These are phyloP conservation scores for Indicator maculatus DNA, from an alignment of 2,113 vertebrate genomes.

Conservation along the genomic window DNA sequence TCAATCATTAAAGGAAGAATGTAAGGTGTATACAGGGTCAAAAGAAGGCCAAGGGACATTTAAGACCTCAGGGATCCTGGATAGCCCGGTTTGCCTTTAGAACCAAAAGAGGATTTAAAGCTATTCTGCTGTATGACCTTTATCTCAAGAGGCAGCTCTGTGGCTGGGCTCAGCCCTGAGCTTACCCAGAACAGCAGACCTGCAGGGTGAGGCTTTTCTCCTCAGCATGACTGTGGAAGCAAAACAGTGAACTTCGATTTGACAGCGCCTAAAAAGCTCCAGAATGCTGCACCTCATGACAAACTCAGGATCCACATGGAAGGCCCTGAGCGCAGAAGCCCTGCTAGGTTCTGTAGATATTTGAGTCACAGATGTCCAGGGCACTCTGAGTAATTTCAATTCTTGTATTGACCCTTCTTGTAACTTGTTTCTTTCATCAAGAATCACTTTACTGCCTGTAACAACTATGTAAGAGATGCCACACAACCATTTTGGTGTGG, in stretches of 20 bases:
- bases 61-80: constrained; percentile 62
- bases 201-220: background rate
- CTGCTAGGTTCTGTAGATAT: background rate
- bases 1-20: constrained; percentile 88
- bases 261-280: background rate
- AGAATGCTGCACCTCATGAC: fast-evolving
- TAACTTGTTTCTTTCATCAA: background rate
- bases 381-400: background rate
- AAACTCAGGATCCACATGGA: background rate
- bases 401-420: background rate
- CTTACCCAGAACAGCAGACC: background rate
- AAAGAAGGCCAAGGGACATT: constrained; percentile 63
- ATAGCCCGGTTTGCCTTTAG: constrained; percentile 15
- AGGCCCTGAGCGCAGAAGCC: background rate
- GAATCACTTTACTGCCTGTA: background rate
- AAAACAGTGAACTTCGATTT: background rate
- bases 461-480: background rate
- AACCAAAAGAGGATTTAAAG: constrained; percentile 38
- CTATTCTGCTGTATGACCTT: constrained; percentile 44
- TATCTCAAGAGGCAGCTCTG: constrained; percentile 12
- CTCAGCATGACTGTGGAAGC: background rate
- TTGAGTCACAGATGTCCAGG: background rate
- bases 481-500: background rate
- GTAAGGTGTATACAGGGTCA: constrained; percentile 79
- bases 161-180: background rate